A percentile compares a stretch with the other conserved stretches of the same genome.
phyloP scores from a whole-genome alignment of 1,140 invertebrate genomes.

The Cherax quadricarinatus region DNA sequence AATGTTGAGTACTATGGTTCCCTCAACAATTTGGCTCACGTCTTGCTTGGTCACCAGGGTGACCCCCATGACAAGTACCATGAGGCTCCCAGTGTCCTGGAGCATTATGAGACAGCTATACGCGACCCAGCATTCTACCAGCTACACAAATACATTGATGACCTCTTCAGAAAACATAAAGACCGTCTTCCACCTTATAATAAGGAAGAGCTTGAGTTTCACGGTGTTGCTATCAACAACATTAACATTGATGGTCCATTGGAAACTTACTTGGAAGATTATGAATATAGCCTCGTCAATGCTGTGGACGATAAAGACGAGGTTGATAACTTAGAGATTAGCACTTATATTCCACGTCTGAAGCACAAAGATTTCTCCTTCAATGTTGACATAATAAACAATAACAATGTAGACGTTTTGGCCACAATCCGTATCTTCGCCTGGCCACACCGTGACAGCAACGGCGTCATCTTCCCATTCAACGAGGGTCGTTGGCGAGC shows the following conservation, averaged over 20 bases:
- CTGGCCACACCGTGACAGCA: constrained; percentile 37
- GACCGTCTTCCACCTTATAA: constrained; percentile 46
- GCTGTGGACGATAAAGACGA: constrained; percentile 29
- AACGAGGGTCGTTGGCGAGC: constrained; percentile 48
- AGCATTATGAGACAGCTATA: constrained; percentile 20
- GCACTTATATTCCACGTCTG: constrained; percentile 23
- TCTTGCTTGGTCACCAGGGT: constrained; percentile 31
- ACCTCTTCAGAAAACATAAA: constrained; percentile 51
- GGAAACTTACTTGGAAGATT: constrained; percentile 54
- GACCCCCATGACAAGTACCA: constrained; percentile 38
- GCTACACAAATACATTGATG: constrained; percentile 47
- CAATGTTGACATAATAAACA: constrained; percentile 11
- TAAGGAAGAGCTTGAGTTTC: constrained; percentile 21
- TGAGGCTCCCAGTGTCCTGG: constrained; percentile 34
- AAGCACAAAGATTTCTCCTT: constrained; percentile 45
- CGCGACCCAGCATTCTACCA: constrained; percentile 29
- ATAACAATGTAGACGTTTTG: not conserved
- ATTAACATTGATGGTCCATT: constrained; percentile 19
- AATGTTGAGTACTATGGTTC: constrained; percentile 22
- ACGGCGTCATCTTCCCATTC: constrained; percentile 25
- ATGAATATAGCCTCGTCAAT: constrained; percentile 40
- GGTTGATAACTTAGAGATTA: constrained; percentile 12
- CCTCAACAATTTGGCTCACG: constrained; percentile 35
- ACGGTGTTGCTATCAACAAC: constrained; percentile 21
- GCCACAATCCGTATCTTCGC: constrained; percentile 47